Conservation (phyloP, 2,888 invertebrate species). For the Dyspetes luteomarginatus region DNA sequence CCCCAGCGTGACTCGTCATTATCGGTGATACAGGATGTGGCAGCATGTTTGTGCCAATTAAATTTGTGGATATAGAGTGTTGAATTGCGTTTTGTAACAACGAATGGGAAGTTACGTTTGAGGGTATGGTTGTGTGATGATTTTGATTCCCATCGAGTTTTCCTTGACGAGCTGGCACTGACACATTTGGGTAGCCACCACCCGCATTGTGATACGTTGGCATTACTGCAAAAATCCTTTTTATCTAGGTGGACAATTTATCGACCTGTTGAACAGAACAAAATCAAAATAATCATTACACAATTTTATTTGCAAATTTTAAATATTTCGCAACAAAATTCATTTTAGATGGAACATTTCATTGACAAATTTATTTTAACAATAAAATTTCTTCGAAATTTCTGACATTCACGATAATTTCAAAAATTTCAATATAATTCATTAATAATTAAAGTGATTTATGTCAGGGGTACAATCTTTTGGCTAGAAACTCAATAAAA, state of each 20-base stretch:
- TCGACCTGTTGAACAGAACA: slow-evolving; percentile 63
- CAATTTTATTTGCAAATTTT: neutral
- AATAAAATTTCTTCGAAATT: too few species aligned
- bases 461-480: too few species aligned
- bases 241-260: slow-evolving; percentile 61
- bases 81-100: slow-evolving; percentile 78
- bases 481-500: too few species aligned
- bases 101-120: slow-evolving; percentile 80
- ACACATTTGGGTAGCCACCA: slow-evolving; percentile 82
- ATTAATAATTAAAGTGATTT: too few species aligned
- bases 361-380: too few species aligned
- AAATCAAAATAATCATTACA: slow-evolving; percentile 16
- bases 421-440: too few species aligned
- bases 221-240: slow-evolving; percentile 78
- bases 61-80: slow-evolving; percentile 70
- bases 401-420: too few species aligned
- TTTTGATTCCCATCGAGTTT: slow-evolving; percentile 82
- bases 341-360: too few species aligned
- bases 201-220: slow-evolving; percentile 83
- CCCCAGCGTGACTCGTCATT: slow-evolving; percentile 80
- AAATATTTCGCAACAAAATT: too few species aligned
- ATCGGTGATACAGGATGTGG: slow-evolving; percentile 80
- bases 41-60: slow-evolving; percentile 77
- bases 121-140: slow-evolving; percentile 79
- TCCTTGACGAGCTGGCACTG: slow-evolving; percentile 80